Evolutionary conservation across 2,888 invertebrate genomes (phyloP), one percentile per base, ranked within the genome.

Genomic region (Harpalus rubripes): DNA sequence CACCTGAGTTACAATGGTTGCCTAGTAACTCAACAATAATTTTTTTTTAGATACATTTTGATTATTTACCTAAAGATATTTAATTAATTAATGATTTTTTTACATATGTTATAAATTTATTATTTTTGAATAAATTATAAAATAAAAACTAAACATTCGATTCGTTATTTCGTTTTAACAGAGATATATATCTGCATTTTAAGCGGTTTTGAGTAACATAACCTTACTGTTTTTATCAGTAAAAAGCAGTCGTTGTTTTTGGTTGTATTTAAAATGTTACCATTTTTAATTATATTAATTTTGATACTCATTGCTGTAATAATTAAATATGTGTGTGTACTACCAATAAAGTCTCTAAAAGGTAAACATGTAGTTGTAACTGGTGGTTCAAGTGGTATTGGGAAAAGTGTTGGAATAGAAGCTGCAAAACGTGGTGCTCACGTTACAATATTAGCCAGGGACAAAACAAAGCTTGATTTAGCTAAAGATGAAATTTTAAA

Each of bases 321-420:
- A 10, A 12, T 58, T 10, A 78, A 78, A 56, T 58, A 32, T 78
- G 5, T 78, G 6, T 78, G 26, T 15, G 10, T 18, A n/a, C 56
- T 22, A 90, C 86, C 91, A 90, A 85, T 91, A 89, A 89, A 88
- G 87, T 81, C 87, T 87, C 26, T 94, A 76, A 88, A 91, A 63
- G 92, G 92, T 6, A 93, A 92, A 88, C 95, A 95, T 91, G 94
- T 95, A 41, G 93, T 95, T 22, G 92, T 99, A 65, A 98, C 98
- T 39, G 99, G 99, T 63, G 99, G 98, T 10, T 98, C 98, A 0
- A 98, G 97, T 91, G 99, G 99, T 7, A 99, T 99, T 88, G 99
- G 99, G 0, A 96, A 96, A 90, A 94, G 95, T 85, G 91, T 96
- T 12, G 98, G 98, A 0, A 92, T 95, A 32, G 93, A 96, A 89